Percentiles rank a stretch among this genome's conserved stretches.
These are phyloP conservation scores for Formica exsecta DNA, from an alignment of 1,140 invertebrate species.

Conservation along the genomic window DNA sequence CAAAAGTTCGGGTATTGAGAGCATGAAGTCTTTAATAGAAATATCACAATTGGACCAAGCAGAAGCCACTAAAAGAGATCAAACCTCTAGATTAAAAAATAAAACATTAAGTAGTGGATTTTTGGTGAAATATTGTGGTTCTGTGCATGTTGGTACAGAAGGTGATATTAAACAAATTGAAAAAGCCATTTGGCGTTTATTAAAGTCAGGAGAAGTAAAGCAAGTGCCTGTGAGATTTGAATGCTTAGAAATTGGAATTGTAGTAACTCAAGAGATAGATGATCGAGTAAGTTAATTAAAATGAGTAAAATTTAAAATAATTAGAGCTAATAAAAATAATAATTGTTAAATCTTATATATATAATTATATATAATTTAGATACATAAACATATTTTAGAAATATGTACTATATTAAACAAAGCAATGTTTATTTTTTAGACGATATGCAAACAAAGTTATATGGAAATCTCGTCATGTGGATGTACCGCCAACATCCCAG, in stretches of 20 bases:
- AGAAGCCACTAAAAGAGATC: conserved; percentile 28
- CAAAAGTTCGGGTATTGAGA: conserved; percentile 77
- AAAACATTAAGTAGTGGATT: conserved; percentile 82
- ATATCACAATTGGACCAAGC: conserved; percentile 51
- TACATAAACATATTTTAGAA: conserved; percentile 23
- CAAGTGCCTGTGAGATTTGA: conserved; percentile 85
- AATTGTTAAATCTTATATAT: neutral
- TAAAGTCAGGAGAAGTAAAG: conserved; percentile 77
- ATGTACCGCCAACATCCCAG: conserved; percentile 86
- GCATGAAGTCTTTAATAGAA: conserved; percentile 74
- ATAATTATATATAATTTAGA: no score
- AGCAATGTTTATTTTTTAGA: conserved; percentile 73
- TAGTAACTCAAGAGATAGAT: conserved; percentile 82
- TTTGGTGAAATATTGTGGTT: conserved; percentile 85
- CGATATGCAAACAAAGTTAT: conserved; percentile 87
- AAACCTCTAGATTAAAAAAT: conserved; percentile 31
- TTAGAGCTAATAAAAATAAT: neutral
- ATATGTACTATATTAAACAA: neutral
- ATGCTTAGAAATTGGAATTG: conserved; percentile 87
- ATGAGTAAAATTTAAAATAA: neutral
- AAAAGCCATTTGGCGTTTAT: conserved; percentile 84
- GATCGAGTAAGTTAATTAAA: conserved; percentile 76
- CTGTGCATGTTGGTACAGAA: conserved; percentile 83
- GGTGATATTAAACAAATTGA: conserved; percentile 88
- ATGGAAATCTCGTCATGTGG: conserved; percentile 90